Evolutionary conservation across 2,888 invertebrate species (phyloP).

Genomic region (Ochropleura leucogaster): DNA sequence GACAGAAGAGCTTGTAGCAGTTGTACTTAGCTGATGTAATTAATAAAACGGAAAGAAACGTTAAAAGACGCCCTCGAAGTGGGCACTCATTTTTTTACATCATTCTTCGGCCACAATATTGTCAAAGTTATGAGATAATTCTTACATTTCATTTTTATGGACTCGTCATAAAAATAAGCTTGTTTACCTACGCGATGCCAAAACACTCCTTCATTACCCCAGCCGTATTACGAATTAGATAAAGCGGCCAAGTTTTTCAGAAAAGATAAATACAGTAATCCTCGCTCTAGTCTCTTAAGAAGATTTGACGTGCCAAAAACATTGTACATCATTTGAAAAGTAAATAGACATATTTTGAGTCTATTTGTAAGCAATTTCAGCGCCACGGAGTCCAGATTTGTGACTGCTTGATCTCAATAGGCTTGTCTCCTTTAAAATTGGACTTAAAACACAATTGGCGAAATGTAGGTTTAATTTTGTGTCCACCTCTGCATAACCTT

Average conservation of each 20-base stretch:
- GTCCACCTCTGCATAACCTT: no score
- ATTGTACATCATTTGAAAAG: background rate
- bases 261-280: background rate
- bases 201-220: constrained; percentile 31
- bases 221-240: constrained; percentile 18
- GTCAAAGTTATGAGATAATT: constrained; percentile 30
- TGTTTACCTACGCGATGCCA: constrained; percentile 55
- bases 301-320: background rate
- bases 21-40: background rate
- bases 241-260: constrained; percentile 18
- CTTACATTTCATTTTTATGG: constrained; percentile 44
- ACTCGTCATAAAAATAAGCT: constrained; percentile 50
- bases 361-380: background rate
- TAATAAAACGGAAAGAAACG: constrained; percentile 12
- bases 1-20: background rate
- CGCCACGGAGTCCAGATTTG: no score
- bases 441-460: no score
- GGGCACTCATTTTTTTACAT: constrained; percentile 23
- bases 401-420: no score
- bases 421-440: no score
- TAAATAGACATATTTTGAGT: background rate
- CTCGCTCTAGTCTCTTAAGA: background rate
- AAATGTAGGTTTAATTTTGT: no score
- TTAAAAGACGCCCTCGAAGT: background rate
- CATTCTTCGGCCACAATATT: constrained; percentile 18